Percentiles rank a stretch among this genome's conserved stretches.
These are phyloP conservation scores for Acromyrmex echinatior DNA, from an alignment of 1,140 invertebrate genomes.

Conservation along the genomic window DNA sequence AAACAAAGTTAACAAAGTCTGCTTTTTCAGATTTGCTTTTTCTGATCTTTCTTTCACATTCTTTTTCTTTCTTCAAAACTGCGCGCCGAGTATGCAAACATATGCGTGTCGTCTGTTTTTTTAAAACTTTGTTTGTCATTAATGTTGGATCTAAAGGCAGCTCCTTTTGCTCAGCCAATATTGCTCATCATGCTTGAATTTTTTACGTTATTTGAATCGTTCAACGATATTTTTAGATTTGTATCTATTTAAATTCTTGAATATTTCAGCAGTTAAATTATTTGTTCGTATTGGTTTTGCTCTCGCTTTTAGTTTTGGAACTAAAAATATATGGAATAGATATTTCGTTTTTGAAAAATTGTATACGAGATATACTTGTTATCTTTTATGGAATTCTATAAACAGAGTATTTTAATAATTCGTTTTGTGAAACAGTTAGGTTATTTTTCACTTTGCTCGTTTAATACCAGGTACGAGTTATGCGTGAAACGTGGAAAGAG, in stretches of 20 bases:
- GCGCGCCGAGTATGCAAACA: neutral
- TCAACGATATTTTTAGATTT: too few species aligned
- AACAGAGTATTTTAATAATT: constrained; percentile 5
- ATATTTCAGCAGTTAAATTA: too few species aligned
- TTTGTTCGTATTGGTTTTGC: too few species aligned
- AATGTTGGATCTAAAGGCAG: neutral
- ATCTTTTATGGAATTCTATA: neutral
- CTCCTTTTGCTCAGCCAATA: too few species aligned
- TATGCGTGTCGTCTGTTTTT: neutral
- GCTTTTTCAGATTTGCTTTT: constrained; percentile 20
- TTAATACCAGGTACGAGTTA: constrained; percentile 13
- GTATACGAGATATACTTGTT: neutral
- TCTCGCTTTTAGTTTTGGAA: neutral
- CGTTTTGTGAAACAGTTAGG: neutral
- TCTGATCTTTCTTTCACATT: neutral
- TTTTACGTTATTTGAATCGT: too few species aligned
- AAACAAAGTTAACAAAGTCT: neutral
- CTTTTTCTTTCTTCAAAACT: neutral
- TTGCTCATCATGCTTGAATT: too few species aligned
- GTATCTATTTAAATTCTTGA: too few species aligned
- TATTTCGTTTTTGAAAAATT: neutral
- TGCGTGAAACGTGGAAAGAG: constrained; percentile 24
- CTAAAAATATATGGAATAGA: neutral
- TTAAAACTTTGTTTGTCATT: neutral
- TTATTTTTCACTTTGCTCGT: constrained; percentile 31